Evolutionary conservation across 2,797 vertebrate genomes (phyloP), one percentile per base, ranked within the genome.

Genomic region (Acrocephalus scirpaceus): DNA sequence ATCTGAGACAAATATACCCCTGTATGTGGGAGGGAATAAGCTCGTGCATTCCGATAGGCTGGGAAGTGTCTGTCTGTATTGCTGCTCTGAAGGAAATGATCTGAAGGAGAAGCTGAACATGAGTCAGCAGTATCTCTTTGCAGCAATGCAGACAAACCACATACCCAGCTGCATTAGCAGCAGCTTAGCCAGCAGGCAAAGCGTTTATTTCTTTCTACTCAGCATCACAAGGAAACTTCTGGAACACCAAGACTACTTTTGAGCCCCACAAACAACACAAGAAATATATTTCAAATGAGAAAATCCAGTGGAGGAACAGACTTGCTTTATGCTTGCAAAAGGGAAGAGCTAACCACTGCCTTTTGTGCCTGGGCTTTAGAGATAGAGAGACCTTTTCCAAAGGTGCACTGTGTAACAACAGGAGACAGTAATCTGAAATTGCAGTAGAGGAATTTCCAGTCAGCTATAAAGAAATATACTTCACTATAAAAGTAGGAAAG

Each of bases 61-160:
- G 47, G 70, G 50, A 88, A 34, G 22, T 51, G 29, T 40, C 45
- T 77, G 69, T 62, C 75, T 87, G 44, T n/a, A 53, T 61, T 50
- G 69, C 75, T 92, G 67, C 65, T 69, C 38, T 26, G 58, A 54
- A 83, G 88, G 86, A 92, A 85, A 88, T 10, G 20, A 87, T 91
- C 61, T 69, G 81, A 93, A 53, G 58, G 78, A 92, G 93, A 91
- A 91, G 58, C 66, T 74, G 88, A 94, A 69, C 45, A 21, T 91
- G 91, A 93, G 54, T 95, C 90, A 95, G 93, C 93, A 94, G 40
- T 23, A 62, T 45, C 40, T 66, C 50, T 69, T 69, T 90, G 86
- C 88, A 96, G 90, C 90, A 94, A 75, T 88, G 76, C 88, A 92
- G 91, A 50, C 26, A 90, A 95, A 81, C 45, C 36, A 81, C 65